These are phyloP conservation scores for Anoplophora glabripennis DNA, from an alignment of 1,140 invertebrate genomes.

Conservation along the genomic window DNA sequence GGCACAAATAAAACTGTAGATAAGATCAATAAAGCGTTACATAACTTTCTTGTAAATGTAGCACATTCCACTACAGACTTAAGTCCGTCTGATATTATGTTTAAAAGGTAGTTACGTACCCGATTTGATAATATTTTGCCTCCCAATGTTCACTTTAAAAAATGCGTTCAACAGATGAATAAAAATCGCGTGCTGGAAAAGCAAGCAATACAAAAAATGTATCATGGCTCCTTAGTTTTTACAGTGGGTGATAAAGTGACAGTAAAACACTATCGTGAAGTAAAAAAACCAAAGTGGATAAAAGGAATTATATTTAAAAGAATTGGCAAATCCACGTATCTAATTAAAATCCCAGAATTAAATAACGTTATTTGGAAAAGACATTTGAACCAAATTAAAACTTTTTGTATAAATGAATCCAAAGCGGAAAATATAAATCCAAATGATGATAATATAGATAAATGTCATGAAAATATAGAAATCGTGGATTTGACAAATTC, in stretches of 20 bases:
- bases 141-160: no score
- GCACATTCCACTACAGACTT: no score
- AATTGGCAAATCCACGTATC: constrained; percentile 2
- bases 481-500: no score
- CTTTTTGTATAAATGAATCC: neutral
- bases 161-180: no score
- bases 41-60: no score
- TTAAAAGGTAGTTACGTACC: no score
- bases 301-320: neutral
- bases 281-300: neutral
- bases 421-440: neutral
- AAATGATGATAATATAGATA: neutral
- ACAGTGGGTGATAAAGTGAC: neutral
- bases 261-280: neutral
- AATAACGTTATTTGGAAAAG: constrained; percentile 3
- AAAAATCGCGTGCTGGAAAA: no score
- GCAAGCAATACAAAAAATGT: neutral
- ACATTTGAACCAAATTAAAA: constrained; percentile 10
- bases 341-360: constrained; percentile 5
- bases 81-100: no score
- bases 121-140: no score
- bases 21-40: no score
- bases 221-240: neutral
- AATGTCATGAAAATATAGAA: neutral
- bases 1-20: no score